Base-by-base conservation (phyloP, 2,113 vertebrate species). In the Suncus etruscus region DNA sequence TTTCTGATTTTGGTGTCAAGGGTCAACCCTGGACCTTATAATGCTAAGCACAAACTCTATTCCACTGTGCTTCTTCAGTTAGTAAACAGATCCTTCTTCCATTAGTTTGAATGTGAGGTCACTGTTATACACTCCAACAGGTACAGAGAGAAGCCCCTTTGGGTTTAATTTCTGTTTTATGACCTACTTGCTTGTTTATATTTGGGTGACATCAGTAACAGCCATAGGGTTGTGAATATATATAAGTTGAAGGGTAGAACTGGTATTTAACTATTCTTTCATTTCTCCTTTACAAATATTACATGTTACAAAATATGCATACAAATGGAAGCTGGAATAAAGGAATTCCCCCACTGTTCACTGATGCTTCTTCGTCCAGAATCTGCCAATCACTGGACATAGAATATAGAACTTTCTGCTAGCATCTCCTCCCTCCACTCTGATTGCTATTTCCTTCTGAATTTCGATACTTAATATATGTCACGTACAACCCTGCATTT, bases 191-290 rank as follows among this genome's bases (percentile, higher is more conserved):
- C 4, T 66, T 90, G 6, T 96, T 91, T 94, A 83, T 6, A 73
- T 80, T 47, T 94, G 39, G 24, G 76, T 31, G 92, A 27, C 63
- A 68, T 83, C n/a, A 92, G 92, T 95, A 77, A 95, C 51, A 91
- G 85, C 89, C 11, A 66, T 3, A 91, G 25, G 10, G 7, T 15
- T 80, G 24, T 82, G 48, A 74, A 39, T 39, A 39, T 39, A 39
- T 51, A 5, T 16, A 92, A 25, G 39, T 20, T 91, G 61, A 89
- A 78, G 83, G 51, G 51, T 68, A 76, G 14, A 32, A 15, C n/a
- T 82, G 8, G 15, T 27, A 80, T 22, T 31, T 27, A 80, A 32
- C 4, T 80, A n/a, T 92, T 92, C 47, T 83, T 90, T 77, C 8
- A 6, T 14, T 79, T 75, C 22, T 68, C 31, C 32, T n/a, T 32